These are phyloP conservation scores for Halocynthia roretzi DNA, from an alignment of 23 tunicate genomes.

Conservation along the genomic window DNA sequence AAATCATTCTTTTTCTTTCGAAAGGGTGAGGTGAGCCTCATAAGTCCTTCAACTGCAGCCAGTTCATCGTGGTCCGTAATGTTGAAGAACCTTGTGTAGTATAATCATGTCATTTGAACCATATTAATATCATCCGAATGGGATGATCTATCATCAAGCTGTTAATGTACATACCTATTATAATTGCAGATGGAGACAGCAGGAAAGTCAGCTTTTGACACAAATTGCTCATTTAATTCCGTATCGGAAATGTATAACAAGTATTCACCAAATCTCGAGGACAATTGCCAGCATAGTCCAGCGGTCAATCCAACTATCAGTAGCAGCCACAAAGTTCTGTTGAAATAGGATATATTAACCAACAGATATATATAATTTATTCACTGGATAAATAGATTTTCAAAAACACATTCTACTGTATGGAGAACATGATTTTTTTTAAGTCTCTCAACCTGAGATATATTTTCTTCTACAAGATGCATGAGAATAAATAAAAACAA, in stretches of 20 bases:
- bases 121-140: background rate
- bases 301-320: constrained; percentile 20
- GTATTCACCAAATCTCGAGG: constrained; percentile 29
- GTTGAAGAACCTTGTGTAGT: constrained; percentile 30
- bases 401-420: no score
- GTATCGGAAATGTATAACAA: constrained; percentile 17
- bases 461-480: no score
- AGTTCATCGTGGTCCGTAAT: constrained; percentile 23
- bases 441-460: no score
- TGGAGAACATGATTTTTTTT: no score
- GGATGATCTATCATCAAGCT: background rate
- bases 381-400: no score
- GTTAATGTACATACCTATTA: constrained; percentile 32
- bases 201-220: constrained; percentile 27
- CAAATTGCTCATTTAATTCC: constrained; percentile 38
- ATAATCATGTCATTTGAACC: background rate
- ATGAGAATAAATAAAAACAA: no score
- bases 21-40: constrained; percentile 31
- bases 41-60: constrained; percentile 34
- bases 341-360: no score
- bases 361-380: no score
- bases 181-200: constrained; percentile 59
- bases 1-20: constrained; percentile 17
- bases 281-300: constrained; percentile 40
- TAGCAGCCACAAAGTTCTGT: constrained; percentile 32